Conservation (phyloP, 2,113 vertebrate genomes). For the Xiphophorus hellerii region DNA sequence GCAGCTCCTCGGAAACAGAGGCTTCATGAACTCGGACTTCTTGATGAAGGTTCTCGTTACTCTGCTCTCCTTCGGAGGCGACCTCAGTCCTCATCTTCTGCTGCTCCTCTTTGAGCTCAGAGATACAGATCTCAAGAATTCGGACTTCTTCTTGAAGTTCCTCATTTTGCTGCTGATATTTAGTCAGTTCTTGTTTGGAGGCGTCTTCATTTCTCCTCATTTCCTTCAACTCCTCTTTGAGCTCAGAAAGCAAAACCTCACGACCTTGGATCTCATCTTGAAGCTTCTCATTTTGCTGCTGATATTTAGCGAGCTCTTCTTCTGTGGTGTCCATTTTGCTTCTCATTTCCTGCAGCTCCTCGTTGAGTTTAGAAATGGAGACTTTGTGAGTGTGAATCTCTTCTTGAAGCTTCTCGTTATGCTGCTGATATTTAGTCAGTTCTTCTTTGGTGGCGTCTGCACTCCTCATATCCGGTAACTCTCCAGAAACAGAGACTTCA, state of each 20-base stretch:
- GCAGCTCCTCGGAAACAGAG: too few species aligned
- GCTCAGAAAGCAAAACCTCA: slow-evolving; percentile 47
- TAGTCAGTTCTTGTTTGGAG: slow-evolving; percentile 84
- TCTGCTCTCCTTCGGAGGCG: slow-evolving; percentile 83
- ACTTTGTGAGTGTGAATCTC: neutral
- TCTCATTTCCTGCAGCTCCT: slow-evolving; percentile 63
- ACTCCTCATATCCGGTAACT: too few species aligned
- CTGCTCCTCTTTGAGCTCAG: slow-evolving; percentile 65
- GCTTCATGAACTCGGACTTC: neutral
- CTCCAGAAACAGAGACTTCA: too few species aligned
- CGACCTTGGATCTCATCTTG: slow-evolving; percentile 73
- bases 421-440: slow-evolving; percentile 79
- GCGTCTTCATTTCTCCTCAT: slow-evolving; percentile 73
- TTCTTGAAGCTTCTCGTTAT: slow-evolving; percentile 80
- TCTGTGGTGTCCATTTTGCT: slow-evolving; percentile 62
- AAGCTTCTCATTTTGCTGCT: slow-evolving; percentile 81
- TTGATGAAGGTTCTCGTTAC: neutral
- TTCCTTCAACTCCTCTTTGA: slow-evolving; percentile 69
- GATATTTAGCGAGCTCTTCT: slow-evolving; percentile 83
- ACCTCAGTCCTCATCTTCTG: slow-evolving; percentile 69
- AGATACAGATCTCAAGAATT: slow-evolving; percentile 39
- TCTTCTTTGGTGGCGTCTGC: slow-evolving; percentile 80
- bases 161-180: slow-evolving; percentile 79
- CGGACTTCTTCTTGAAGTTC: slow-evolving; percentile 81
- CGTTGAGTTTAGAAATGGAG: slow-evolving; percentile 34